These are phyloP conservation scores for Orthonychiurus folsomi DNA, from an alignment of 2,888 invertebrate genomes.

Conservation along the genomic window DNA sequence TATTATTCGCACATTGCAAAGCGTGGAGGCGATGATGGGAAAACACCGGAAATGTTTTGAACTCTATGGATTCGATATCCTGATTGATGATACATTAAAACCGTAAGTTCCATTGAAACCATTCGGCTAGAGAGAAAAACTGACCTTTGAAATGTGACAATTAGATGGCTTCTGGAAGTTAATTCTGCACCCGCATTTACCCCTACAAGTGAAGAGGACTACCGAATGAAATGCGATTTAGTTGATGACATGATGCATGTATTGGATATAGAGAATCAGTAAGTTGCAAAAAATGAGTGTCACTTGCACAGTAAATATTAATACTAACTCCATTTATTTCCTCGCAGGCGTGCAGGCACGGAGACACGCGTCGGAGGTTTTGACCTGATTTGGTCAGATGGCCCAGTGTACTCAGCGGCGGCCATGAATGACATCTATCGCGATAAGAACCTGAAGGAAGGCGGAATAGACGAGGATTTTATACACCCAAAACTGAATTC, in stretches of 20 bases:
- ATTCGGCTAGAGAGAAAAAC: background rate
- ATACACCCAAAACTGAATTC: background rate
- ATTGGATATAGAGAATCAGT: slow-evolving; percentile 49
- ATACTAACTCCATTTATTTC: background rate
- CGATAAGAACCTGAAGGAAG: no score
- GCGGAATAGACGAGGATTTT: no score
- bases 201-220: slow-evolving; percentile 54
- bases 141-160: background rate
- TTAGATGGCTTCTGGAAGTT: slow-evolving; percentile 51
- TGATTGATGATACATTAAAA: slow-evolving; percentile 51
- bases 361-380: slow-evolving; percentile 54
- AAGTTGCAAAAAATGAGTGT: background rate
- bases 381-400: slow-evolving; percentile 53
- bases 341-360: slow-evolving; percentile 43
- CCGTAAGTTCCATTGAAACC: slow-evolving; percentile 42
- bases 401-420: slow-evolving; percentile 44
- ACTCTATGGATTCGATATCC: slow-evolving; percentile 55
- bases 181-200: slow-evolving; percentile 55
- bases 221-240: slow-evolving; percentile 52
- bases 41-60: slow-evolving; percentile 55
- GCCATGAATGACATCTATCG: background rate
- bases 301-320: background rate
- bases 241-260: slow-evolving; percentile 53
- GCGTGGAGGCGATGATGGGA: slow-evolving; percentile 51
- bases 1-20: slow-evolving; percentile 50